A percentile compares a stretch with the other conserved stretches of the same genome.
These are phyloP conservation scores for Melanostigma gelatinosum DNA, from an alignment of 2,113 vertebrate genomes.

Conservation along the genomic window DNA sequence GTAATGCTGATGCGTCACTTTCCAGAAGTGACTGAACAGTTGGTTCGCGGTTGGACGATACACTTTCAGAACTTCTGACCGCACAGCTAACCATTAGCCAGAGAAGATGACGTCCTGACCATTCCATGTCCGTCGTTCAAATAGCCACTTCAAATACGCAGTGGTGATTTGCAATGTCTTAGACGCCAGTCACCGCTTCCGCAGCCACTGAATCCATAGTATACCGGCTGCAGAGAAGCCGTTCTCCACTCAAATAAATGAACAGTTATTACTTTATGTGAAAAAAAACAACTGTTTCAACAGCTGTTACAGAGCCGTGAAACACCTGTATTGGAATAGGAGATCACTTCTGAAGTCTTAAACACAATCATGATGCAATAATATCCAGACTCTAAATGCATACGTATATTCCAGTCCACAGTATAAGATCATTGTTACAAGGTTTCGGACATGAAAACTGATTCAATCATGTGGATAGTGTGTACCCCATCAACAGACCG, in stretches of 20 bases:
- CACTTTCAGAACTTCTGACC: not conserved
- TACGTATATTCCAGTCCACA: too few species aligned
- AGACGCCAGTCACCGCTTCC: not conserved
- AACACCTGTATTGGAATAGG: not conserved
- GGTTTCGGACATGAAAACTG: not conserved
- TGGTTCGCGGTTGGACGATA: not conserved
- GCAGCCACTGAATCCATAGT: not conserved
- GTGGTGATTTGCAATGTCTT: not conserved
- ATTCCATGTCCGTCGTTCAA: not conserved
- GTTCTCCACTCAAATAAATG: not conserved
- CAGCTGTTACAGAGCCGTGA: not conserved
- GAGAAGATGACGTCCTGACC: not conserved
- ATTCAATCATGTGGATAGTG: not conserved
- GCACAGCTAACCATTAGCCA: not conserved
- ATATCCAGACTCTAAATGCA: not conserved
- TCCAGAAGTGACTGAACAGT: not conserved
- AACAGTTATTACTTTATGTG: not conserved
- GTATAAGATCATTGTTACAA: not conserved
- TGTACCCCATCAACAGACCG: not conserved
- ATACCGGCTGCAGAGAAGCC: not conserved
- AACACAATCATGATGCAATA: not conserved
- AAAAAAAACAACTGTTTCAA: not conserved
- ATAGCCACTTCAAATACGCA: not conserved
- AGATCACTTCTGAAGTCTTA: not conserved
- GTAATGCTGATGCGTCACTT: constrained; percentile 1